Base-by-base conservation (phyloP, 2,113 vertebrate genomes). In the Amia ocellicauda region DNA sequence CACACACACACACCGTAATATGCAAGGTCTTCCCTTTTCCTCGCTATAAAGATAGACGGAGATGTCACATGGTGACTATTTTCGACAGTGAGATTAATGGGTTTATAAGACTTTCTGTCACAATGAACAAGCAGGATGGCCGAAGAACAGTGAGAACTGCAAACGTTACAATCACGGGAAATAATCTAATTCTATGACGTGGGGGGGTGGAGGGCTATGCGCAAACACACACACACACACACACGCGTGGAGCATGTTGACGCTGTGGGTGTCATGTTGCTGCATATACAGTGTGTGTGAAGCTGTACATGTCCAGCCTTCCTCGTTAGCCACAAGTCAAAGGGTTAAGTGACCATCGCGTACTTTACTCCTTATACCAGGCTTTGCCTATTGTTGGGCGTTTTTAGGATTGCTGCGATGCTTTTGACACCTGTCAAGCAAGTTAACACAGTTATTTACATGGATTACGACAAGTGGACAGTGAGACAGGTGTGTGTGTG, bases 351-450 rank as follows among this genome's bases (percentile, higher is more conserved):
- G 43, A 66, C 55, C 28, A 58, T 45, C 24, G 26, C 22, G 14
- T 40, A 26, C 27, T 45, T 31, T 29, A 22, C 45, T 50, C 54
- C 63, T 64, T 60, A 36, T 58, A 41, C 28, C 40, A 41, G 17
- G 22, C 58, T 58, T 14, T 63, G 49, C 67, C 11, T 10, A 50
- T 73, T 74, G 68, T 66, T 72, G 74, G 14, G 31, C 66, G 69
- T 42, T 58, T 7, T 79, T 80, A 47, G 63, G 58, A 75, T 79
- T 19, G 62, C 63, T 65, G 20, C 47, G 65, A 77, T 83, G 62
- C 69, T 70, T 64, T 23, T 17, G 64, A 71, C 81, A 83, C 79
- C 82, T 86, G 84, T 85, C 70, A 41, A 27, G 31, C 40, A 55
- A 19, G 52, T 61, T 28, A 62, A 50, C 26, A 27, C 31, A 58